Conservation (phyloP, 1,140 invertebrate species). For the Harlomillsia oculata region DNA sequence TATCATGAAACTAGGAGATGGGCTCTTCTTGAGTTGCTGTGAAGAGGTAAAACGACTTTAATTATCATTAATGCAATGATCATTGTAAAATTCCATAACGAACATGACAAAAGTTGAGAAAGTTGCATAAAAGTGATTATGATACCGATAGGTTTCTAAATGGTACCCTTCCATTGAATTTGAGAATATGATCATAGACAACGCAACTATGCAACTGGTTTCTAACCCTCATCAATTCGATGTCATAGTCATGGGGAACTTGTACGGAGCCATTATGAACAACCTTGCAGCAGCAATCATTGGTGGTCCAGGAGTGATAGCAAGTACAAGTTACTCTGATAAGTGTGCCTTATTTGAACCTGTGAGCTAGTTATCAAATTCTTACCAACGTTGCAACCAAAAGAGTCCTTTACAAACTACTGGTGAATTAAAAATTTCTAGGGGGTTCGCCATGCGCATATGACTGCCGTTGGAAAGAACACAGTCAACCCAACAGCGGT, state of each 20-base stretch:
- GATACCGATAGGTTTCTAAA: slow-evolving; percentile 56
- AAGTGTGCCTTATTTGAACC: slow-evolving; percentile 95
- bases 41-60: slow-evolving; percentile 53
- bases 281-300: slow-evolving; percentile 93
- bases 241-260: slow-evolving; percentile 94
- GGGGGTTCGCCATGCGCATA: slow-evolving; percentile 92
- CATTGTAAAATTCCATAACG: too few species aligned
- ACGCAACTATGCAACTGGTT: slow-evolving; percentile 97
- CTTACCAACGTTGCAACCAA: background rate
- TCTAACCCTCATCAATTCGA: slow-evolving; percentile 83
- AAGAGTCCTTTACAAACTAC: background rate
- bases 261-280: slow-evolving; percentile 97
- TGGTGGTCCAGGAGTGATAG: slow-evolving; percentile 86
- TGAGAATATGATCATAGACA: slow-evolving; percentile 96
- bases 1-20: slow-evolving; percentile 98
- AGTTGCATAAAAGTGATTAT: too few species aligned
- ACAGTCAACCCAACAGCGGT: slow-evolving; percentile 98
- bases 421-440: slow-evolving; percentile 42
- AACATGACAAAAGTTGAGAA: too few species aligned
- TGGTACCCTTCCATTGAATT: slow-evolving; percentile 88
- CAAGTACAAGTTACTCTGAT: slow-evolving; percentile 82
- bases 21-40: slow-evolving; percentile 82
- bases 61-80: slow-evolving; percentile 6
- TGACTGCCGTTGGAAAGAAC: slow-evolving; percentile 93
- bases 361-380: slow-evolving; percentile 51